Conservation (phyloP, 2,113 vertebrate species). For the Salvelinus alpinus region DNA sequence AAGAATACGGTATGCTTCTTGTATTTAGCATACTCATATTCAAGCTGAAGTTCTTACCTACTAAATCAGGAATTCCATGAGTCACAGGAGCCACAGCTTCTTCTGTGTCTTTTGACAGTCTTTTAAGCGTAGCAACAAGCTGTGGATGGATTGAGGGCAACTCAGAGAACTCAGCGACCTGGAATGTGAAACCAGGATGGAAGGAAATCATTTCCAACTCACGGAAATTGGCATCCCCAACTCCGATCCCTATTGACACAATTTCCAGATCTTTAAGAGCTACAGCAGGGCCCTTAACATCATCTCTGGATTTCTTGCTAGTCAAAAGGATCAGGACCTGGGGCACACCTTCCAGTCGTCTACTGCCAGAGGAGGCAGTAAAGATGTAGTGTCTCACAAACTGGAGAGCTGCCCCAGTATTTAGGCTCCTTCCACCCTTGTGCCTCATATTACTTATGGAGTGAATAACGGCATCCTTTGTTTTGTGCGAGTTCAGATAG, state of each 20-base stretch:
- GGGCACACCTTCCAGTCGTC: constrained; percentile 74
- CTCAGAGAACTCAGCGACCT: constrained; percentile 72
- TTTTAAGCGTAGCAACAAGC: constrained; percentile 48
- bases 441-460: constrained; percentile 57
- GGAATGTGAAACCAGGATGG: constrained; percentile 76
- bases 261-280: constrained; percentile 79
- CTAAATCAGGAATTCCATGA: constrained; percentile 50
- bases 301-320: constrained; percentile 78
- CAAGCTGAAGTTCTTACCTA: constrained; percentile 59
- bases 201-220: constrained; percentile 82
- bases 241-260: constrained; percentile 76
- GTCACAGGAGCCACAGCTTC: constrained; percentile 32
- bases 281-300: constrained; percentile 73
- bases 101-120: constrained; percentile 46
- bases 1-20: constrained; percentile 2
- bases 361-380: constrained; percentile 75
- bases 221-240: constrained; percentile 72
- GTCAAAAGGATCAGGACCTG: constrained; percentile 85
- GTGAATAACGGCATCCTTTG: constrained; percentile 52
- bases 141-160: constrained; percentile 73
- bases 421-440: constrained; percentile 66
- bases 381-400: constrained; percentile 83
- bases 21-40: constrained; percentile 8
- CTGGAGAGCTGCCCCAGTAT: constrained; percentile 81
- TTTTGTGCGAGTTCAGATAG: constrained; percentile 75